phyloP scores from a whole-genome alignment of 2,888 invertebrate species.

The Abscondita cerata region DNA sequence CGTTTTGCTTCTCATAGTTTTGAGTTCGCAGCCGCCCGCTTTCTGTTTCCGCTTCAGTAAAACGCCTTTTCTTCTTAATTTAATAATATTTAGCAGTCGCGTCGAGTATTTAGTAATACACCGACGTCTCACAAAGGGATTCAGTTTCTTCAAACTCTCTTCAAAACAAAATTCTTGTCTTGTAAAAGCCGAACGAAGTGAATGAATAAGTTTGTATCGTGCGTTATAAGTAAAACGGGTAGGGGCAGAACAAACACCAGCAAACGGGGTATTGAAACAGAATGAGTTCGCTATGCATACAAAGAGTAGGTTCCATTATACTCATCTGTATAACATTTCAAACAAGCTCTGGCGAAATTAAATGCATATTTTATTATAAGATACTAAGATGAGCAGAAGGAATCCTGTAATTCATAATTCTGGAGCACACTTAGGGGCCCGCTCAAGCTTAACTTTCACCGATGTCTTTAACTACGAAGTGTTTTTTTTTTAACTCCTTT shows the following conservation, averaged over 20 bases:
- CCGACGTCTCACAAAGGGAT: slow-evolving; percentile 49
- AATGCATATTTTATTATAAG: slow-evolving; percentile 51
- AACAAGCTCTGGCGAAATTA: slow-evolving; percentile 49
- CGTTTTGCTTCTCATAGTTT: slow-evolving; percentile 43
- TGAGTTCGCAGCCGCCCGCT: slow-evolving; percentile 38
- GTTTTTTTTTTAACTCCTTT: too few species aligned
- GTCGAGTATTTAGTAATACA: slow-evolving; percentile 53
- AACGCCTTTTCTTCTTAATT: slow-evolving; percentile 56
- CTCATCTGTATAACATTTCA: slow-evolving; percentile 45
- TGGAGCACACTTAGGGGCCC: slow-evolving; percentile 11
- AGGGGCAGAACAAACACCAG: slow-evolving; percentile 45
- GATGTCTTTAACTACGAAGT: too few species aligned
- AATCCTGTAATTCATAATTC: slow-evolving; percentile 30
- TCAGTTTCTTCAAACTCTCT: slow-evolving; percentile 51
- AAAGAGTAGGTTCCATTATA: slow-evolving; percentile 46
- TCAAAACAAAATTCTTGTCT: slow-evolving; percentile 51
- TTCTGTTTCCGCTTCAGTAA: slow-evolving; percentile 50
- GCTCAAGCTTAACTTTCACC: background rate
- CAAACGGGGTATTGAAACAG: slow-evolving; percentile 46
- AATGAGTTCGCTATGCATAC: slow-evolving; percentile 46
- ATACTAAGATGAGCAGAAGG: slow-evolving; percentile 35
- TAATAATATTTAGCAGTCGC: slow-evolving; percentile 56
- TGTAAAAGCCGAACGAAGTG: slow-evolving; percentile 44
- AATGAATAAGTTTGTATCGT: slow-evolving; percentile 50
- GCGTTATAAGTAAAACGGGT: slow-evolving; percentile 42